A percentile compares a stretch with the other conserved stretches of the same genome.
Conservation (phyloP, 2,888 invertebrate genomes). For the Tetranychus piercei region DNA sequence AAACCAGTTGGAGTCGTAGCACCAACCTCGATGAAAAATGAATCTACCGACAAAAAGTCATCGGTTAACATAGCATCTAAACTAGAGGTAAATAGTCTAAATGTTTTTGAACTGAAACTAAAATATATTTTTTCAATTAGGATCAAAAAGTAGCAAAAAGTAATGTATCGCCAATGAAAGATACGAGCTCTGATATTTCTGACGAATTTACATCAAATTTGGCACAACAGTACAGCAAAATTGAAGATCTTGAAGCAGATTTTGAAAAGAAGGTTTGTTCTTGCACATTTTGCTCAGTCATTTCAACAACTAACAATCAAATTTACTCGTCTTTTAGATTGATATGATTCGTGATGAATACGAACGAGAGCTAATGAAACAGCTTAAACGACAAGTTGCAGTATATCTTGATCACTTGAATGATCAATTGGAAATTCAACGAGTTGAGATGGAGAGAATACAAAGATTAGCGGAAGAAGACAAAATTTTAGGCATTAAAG, state of each 20-base stretch:
- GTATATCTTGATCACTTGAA: conserved; percentile 62
- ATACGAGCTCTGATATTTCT: neutral
- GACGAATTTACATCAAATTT: neutral
- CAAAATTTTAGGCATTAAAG: conserved; percentile 45
- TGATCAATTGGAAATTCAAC: conserved; percentile 46
- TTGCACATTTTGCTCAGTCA: neutral
- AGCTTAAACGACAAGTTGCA: conserved; percentile 64
- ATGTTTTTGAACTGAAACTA: neutral
- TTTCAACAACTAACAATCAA: neutral
- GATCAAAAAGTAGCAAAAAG: neutral
- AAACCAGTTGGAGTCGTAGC: neutral
- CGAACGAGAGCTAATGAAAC: conserved; percentile 52
- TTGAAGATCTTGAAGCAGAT: neutral
- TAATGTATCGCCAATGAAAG: neutral
- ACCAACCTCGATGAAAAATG: neutral
- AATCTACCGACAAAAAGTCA: neutral
- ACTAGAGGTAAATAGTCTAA: neutral
- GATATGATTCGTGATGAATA: conserved; percentile 23
- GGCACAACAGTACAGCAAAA: neutral
- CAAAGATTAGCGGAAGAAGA: conserved; percentile 42
- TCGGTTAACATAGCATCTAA: neutral
- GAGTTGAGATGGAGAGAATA: conserved; percentile 40
- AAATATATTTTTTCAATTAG: neutral
- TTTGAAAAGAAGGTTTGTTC: neutral
- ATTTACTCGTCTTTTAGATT: neutral